These are phyloP conservation scores for Pyrochroa serraticornis DNA, from an alignment of 2,888 invertebrate species.

Conservation along the genomic window DNA sequence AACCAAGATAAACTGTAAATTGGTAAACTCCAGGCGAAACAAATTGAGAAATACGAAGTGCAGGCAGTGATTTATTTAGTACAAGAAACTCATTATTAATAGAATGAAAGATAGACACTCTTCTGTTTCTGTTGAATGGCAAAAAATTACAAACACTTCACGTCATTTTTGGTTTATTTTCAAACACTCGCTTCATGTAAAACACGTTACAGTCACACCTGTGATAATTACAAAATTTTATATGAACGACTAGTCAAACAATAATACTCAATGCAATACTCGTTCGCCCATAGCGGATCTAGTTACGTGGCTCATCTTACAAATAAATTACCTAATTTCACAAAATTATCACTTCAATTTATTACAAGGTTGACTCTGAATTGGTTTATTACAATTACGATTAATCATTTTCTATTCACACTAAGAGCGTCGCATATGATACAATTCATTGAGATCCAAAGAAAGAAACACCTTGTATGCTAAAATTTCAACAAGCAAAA, in stretches of 20 bases:
- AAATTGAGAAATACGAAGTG: slow-evolving; percentile 49
- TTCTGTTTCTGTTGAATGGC: slow-evolving; percentile 13
- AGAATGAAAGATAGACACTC: slow-evolving; percentile 25
- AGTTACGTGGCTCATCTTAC: background rate
- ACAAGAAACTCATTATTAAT: slow-evolving; percentile 31
- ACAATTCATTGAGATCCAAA: too few relatives aligned
- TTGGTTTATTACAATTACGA: too few relatives aligned
- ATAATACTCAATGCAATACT: background rate
- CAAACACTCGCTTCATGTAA: slow-evolving; percentile 8
- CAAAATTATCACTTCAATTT: background rate
- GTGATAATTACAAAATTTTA: background rate
- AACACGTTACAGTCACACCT: background rate
- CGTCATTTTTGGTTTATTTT: slow-evolving; percentile 19
- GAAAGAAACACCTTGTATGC: too few relatives aligned
- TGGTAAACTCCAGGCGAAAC: slow-evolving; percentile 46
- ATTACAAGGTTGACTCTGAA: too few relatives aligned
- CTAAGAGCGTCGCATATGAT: too few relatives aligned
- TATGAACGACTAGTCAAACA: background rate
- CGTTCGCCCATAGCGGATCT: background rate
- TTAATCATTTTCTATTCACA: too few relatives aligned
- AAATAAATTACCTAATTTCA: slow-evolving; percentile 4
- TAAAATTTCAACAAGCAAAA: too few relatives aligned
- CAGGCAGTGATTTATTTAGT: slow-evolving; percentile 45
- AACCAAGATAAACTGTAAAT: slow-evolving; percentile 50
- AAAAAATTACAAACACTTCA: slow-evolving; percentile 14